Base-by-base conservation (phyloP, 2,113 vertebrate species). In the Chaenogobius annularis region DNA sequence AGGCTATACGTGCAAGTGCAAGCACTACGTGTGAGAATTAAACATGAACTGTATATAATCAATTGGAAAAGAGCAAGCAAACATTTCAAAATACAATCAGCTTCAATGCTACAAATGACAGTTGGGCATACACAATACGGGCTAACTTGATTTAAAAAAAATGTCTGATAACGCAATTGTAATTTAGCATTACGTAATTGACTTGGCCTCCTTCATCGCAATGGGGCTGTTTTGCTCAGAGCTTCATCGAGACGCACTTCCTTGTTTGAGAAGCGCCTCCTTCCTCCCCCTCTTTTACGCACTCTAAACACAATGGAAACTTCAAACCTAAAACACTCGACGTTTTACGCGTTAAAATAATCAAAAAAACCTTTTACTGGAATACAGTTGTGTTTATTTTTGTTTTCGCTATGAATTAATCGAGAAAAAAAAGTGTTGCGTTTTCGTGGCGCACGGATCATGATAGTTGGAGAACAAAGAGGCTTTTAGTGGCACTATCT, bases 131-230 rank as follows among this genome's bases (percentile, higher is more conserved):
- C 10, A 58, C 23, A 58, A 23, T 10, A 13, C 1, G 23, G 12
- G 11, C 5, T 12, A 13, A 69, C 73, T 73, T 44, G 19, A 55
- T 63, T n/a, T n/a, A n/a, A 20, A 44, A 43, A 40, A 65, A 5
- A 19, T 12, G 10, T 3, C 11, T 64, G n/a, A 19, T 47, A 46
- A 68, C 43, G 66, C 1, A 13, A 68, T 75, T 73, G 5, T 1
- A 68, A 17, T 3, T 3, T 11, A 1, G 82, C 86, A 92, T 93
- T 90, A 93, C 88, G 90, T 93, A 92, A 92, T 92, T 69, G 75
- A 50, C 61, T 20, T 72, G 15, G 84, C 72, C 48, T 74, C 70
- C 8, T 71, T 64, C 17, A 31, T 62, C 59, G 74, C 74, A 69
- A 46, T 63, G 35, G 72, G 82, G 81, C 71, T 79, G 86, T 78